These are phyloP conservation scores for Nymphicus hollandicus DNA, from an alignment of 2,113 vertebrate genomes.

Conservation along the genomic window DNA sequence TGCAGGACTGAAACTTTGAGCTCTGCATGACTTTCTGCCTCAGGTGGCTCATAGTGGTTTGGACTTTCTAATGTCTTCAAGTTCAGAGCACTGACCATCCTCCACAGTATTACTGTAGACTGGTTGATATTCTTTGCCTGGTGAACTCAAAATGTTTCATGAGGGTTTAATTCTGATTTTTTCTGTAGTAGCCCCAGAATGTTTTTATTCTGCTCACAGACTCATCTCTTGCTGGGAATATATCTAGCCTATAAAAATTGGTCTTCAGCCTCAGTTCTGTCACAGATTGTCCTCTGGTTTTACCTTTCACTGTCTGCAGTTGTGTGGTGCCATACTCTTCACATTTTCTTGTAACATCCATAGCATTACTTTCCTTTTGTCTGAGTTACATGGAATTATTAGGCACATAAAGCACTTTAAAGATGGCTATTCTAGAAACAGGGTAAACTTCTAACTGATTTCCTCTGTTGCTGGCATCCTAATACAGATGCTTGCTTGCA, in stretches of 20 bases:
- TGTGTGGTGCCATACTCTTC: not conserved
- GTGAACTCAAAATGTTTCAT: not conserved
- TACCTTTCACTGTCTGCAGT: not conserved
- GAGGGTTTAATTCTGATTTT: conserved; percentile 8
- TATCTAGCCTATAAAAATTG: not conserved
- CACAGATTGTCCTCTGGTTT: not conserved
- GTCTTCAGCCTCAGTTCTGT: not conserved
- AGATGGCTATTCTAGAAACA: not conserved
- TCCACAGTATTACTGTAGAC: not conserved
- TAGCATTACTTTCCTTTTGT: not conserved
- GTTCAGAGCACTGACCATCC: conserved; percentile 25
- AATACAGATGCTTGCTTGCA: not conserved
- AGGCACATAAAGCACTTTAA: not conserved
- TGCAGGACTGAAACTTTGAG: conserved; percentile 25
- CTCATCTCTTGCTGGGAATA: not conserved
- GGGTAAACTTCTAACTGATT: not conserved
- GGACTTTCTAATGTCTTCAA: conserved; percentile 25
- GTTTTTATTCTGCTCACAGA: conserved; percentile 1
- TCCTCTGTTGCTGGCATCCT: not conserved
- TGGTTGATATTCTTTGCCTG: conserved; percentile 3
- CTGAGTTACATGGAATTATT: not conserved
- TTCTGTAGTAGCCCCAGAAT: not conserved
- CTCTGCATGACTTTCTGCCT: conserved; percentile 46
- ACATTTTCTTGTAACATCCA: not conserved
- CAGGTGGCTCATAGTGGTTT: conserved; percentile 16